A percentile compares a stretch with the other conserved stretches of the same genome.
phyloP scores from a whole-genome alignment of 2,113 vertebrate genomes.

The Mus pahari region DNA sequence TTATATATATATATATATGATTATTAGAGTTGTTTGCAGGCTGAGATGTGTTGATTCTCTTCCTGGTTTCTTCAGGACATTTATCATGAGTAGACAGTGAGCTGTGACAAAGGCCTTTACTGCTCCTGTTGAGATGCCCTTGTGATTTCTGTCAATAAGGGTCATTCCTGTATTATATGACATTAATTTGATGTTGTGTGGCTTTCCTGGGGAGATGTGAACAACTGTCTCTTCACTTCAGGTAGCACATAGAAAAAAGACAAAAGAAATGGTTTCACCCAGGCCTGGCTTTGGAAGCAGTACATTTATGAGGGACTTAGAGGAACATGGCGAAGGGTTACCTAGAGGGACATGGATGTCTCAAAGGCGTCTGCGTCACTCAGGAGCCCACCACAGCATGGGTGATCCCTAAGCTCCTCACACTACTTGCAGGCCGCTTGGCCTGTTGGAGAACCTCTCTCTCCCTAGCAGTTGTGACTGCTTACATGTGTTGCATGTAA shows the following conservation, averaged over 20 bases:
- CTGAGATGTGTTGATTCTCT: background rate
- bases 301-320: background rate
- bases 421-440: background rate
- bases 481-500: too few relatives aligned
- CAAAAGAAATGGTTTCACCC: background rate
- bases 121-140: background rate
- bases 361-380: background rate
- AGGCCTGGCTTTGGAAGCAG: background rate
- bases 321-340: background rate
- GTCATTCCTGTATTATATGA: background rate
- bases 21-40: background rate
- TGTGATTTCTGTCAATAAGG: background rate
- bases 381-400: background rate
- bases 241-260: background rate
- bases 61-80: background rate
- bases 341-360: background rate
- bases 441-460: background rate
- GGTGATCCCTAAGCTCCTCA: background rate
- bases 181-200: background rate
- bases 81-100: background rate
- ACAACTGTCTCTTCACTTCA: background rate
- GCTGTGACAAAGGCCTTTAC: background rate
- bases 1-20: background rate
- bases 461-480: background rate
- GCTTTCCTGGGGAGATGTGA: background rate